phyloP scores from a whole-genome alignment of 2,113 vertebrate species.

The Hiodon alosoides region DNA sequence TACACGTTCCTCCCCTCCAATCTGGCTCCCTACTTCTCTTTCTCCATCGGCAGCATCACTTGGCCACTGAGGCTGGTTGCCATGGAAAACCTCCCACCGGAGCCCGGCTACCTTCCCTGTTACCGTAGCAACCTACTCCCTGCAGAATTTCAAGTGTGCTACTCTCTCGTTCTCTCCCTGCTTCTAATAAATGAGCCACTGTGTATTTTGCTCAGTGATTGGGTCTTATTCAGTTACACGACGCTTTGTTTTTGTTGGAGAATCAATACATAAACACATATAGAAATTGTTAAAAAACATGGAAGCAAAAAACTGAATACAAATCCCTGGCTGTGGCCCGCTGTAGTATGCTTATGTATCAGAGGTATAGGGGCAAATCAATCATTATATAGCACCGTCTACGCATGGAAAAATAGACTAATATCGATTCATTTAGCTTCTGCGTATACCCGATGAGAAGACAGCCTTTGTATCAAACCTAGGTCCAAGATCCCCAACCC shows the following conservation, averaged over 20 bases:
- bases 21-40: constrained; percentile 30
- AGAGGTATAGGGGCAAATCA: too few species aligned
- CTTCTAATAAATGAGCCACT: constrained; percentile 20
- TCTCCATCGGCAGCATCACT: constrained; percentile 61
- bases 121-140: constrained; percentile 72
- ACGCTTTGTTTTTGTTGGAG: background rate
- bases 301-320: background rate
- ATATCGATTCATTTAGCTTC: too few species aligned
- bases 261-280: too few species aligned
- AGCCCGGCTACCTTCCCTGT: constrained; percentile 67
- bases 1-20: constrained; percentile 29
- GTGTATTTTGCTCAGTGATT: constrained; percentile 15
- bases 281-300: background rate
- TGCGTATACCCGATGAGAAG: too few species aligned
- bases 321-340: background rate
- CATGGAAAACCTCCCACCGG: constrained; percentile 68
- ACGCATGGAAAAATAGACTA: too few species aligned
- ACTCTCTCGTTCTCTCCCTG: constrained; percentile 37
- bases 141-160: constrained; percentile 63
- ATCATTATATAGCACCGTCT: too few species aligned
- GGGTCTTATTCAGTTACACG: constrained; percentile 1
- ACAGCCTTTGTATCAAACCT: background rate
- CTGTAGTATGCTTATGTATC: too few species aligned
- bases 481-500: background rate
- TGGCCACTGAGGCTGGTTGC: constrained; percentile 65